phyloP scores from a whole-genome alignment of 2,797 vertebrate species.

The Holocentrus rufus region DNA sequence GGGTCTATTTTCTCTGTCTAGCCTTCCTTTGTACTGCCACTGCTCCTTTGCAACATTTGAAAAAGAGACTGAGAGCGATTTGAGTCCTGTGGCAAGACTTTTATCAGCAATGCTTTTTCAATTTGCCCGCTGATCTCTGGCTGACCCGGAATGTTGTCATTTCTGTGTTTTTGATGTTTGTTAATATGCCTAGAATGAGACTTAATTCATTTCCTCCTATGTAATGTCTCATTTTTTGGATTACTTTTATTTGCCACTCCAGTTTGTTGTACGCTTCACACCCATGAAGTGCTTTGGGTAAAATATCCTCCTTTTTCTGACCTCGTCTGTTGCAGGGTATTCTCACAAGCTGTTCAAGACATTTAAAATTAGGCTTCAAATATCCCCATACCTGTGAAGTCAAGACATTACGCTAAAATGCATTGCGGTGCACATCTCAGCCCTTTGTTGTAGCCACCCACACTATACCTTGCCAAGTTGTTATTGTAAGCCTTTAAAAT shows the following conservation, averaged over 20 bases:
- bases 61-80: slow-evolving; percentile 38
- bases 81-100: slow-evolving; percentile 36
- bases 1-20: slow-evolving; percentile 49
- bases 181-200: slow-evolving; percentile 8
- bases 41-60: slow-evolving; percentile 47
- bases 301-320: too few species aligned
- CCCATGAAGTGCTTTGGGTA: background rate
- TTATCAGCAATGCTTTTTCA: slow-evolving; percentile 45
- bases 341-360: slow-evolving; percentile 5
- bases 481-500: slow-evolving; percentile 44
- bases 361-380: slow-evolving; percentile 3
- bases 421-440: background rate
- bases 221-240: slow-evolving; percentile 23
- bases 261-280: background rate
- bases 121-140: slow-evolving; percentile 34
- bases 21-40: slow-evolving; percentile 53
- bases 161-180: background rate
- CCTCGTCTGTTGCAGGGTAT: background rate
- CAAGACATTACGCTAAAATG: slow-evolving; percentile 9
- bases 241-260: slow-evolving; percentile 3
- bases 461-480: slow-evolving; percentile 30
- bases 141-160: slow-evolving; percentile 23
- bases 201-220: background rate
- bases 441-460: slow-evolving; percentile 44
- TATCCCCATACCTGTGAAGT: slow-evolving; percentile 2